phyloP scores from a whole-genome alignment of 2,113 vertebrate species.

The Gymnogyps californianus region DNA sequence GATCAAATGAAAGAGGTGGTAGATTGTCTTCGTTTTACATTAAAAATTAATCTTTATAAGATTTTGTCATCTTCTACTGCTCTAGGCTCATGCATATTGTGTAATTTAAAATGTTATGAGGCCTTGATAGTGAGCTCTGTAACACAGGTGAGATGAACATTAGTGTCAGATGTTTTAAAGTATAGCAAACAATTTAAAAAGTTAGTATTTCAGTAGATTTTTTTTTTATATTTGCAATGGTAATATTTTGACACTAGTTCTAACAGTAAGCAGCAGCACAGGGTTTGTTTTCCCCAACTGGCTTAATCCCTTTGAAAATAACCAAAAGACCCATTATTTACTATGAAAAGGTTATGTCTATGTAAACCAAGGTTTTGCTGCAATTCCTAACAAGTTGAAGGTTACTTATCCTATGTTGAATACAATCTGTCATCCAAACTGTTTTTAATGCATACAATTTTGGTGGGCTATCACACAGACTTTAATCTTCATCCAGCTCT shows the following conservation, averaged over 20 bases:
- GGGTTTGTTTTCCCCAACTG: neutral
- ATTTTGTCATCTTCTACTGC: neutral
- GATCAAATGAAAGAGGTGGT: neutral
- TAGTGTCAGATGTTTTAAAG: neutral
- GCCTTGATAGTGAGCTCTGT: neutral
- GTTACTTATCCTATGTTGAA: neutral
- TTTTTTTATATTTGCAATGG: neutral
- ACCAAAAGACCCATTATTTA: neutral
- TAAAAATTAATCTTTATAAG: neutral
- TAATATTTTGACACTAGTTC: neutral
- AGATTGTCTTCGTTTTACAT: neutral
- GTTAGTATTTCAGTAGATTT: neutral
- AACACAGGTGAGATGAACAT: neutral
- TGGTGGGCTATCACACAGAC: neutral
- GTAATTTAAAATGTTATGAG: neutral
- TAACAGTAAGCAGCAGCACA: neutral
- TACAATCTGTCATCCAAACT: neutral
- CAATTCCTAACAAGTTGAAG: neutral
- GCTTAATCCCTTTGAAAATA: neutral
- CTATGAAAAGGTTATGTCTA: neutral
- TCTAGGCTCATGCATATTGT: neutral
- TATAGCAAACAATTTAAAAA: neutral
- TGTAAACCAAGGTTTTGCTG: neutral
- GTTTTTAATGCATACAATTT: neutral
- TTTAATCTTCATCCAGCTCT: neutral